These are phyloP conservation scores for Platypus cylindrus DNA, from an alignment of 2,888 invertebrate species.

Conservation along the genomic window DNA sequence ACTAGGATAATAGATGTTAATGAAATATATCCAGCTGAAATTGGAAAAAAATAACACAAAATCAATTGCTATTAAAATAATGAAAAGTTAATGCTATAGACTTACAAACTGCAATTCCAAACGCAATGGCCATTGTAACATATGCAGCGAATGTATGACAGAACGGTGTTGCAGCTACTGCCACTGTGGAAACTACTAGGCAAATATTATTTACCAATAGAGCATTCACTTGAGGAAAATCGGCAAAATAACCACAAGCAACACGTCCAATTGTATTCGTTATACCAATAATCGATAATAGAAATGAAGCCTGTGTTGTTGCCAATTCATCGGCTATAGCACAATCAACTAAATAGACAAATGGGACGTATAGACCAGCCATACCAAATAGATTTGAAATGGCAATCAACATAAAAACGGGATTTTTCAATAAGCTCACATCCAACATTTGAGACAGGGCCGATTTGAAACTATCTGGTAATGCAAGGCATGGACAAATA, in stretches of 20 bases:
- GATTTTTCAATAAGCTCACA: conserved; percentile 73
- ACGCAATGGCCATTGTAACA: conserved; percentile 71
- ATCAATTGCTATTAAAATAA: neutral
- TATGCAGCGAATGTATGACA: conserved; percentile 65
- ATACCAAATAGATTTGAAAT: conserved; percentile 94
- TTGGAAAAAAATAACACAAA: neutral
- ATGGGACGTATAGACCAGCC: conserved; percentile 94
- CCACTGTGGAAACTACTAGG: conserved; percentile 76
- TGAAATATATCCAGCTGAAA: conserved; percentile 89
- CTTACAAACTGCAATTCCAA: conserved; percentile 86
- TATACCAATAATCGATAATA: conserved; percentile 76
- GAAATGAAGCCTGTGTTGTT: conserved; percentile 55
- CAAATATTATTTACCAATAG: conserved; percentile 88
- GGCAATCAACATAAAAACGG: conserved; percentile 83
- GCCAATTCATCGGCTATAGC: conserved; percentile 62
- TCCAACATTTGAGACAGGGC: conserved; percentile 85
- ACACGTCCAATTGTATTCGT: conserved; percentile 91
- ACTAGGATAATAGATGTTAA: conserved; percentile 95
- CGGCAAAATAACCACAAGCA: conserved; percentile 78
- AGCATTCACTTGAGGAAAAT: conserved; percentile 85
- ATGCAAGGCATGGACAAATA: conserved; percentile 64
- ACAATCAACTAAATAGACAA: conserved; percentile 83
- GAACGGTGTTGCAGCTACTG: conserved; percentile 73
- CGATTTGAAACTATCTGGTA: conserved; percentile 71
- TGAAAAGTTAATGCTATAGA: conserved; percentile 21